These are phyloP conservation scores for Hofmannophila pseudospretella DNA, from an alignment of 2,888 invertebrate genomes.

Conservation along the genomic window DNA sequence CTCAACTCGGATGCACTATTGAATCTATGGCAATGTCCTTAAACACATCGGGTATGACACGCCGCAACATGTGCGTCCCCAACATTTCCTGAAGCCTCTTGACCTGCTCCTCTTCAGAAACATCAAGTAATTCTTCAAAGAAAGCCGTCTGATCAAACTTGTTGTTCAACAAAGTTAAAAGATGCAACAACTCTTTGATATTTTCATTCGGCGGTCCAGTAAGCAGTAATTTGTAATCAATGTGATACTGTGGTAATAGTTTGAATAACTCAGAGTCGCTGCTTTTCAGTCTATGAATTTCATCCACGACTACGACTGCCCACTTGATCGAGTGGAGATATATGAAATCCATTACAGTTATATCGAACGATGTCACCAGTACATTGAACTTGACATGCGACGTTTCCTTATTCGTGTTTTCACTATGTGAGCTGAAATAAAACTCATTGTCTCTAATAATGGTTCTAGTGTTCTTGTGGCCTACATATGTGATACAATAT, in stretches of 20 bases:
- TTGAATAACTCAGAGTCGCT: constrained; percentile 99
- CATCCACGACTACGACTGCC: constrained; percentile 99
- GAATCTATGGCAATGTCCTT: constrained; percentile 99
- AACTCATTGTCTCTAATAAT: constrained; percentile 97
- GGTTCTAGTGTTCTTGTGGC: constrained; percentile 95
- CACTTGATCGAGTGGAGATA: constrained; percentile 98
- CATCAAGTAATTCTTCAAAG: constrained; percentile 98
- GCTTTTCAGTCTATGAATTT: constrained; percentile 98
- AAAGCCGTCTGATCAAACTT: constrained; percentile 97
- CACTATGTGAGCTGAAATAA: constrained; percentile 96
- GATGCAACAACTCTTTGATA: constrained; percentile 98
- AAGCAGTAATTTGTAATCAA: constrained; percentile 95
- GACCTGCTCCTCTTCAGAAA: constrained; percentile 99
- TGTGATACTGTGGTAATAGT: constrained; percentile 92
- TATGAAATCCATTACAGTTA: constrained; percentile 97
- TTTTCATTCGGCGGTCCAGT: constrained; percentile 99
- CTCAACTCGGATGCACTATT: constrained; percentile 98
- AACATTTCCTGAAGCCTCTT: constrained; percentile 98
- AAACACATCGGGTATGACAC: constrained; percentile 98
- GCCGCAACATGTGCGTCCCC: constrained; percentile 98
- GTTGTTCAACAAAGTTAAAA: constrained; percentile 97
- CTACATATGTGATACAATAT: constrained; percentile 85
- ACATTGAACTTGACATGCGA: constrained; percentile 97
- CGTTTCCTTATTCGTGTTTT: constrained; percentile 91
- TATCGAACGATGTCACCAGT: constrained; percentile 97